Evolutionary conservation across 2,888 invertebrate genomes (phyloP).

Genomic region (Fragum fragum): DNA sequence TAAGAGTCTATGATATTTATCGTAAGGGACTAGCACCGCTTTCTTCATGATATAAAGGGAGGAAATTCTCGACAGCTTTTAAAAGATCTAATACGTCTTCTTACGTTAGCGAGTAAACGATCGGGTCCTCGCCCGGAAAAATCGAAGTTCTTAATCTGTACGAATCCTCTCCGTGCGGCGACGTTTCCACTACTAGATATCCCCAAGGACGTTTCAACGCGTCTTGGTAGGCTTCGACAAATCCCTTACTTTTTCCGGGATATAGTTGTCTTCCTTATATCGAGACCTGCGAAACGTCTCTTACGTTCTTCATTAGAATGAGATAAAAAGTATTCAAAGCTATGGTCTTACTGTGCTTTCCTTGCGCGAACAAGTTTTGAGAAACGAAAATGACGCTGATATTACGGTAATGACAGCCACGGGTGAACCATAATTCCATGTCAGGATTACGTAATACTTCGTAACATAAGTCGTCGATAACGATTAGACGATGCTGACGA

Average conservation of each 20-base stretch:
- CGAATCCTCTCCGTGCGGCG: slow-evolving; percentile 14
- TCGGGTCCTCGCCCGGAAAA: slow-evolving; percentile 41
- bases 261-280: slow-evolving; percentile 43
- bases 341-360: slow-evolving; percentile 43
- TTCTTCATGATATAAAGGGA: neutral
- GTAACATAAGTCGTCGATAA: slow-evolving; percentile 42
- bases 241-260: slow-evolving; percentile 32
- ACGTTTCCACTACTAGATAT: slow-evolving; percentile 33
- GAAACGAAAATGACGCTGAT: slow-evolving; percentile 31
- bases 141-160: slow-evolving; percentile 40
- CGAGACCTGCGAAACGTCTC: slow-evolving; percentile 35
- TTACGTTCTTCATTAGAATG: slow-evolving; percentile 34
- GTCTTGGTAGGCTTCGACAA: slow-evolving; percentile 45
- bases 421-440: slow-evolving; percentile 37
- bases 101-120: slow-evolving; percentile 37
- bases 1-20: neutral
- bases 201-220: slow-evolving; percentile 5
- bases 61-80: neutral
- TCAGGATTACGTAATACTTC: slow-evolving; percentile 2
- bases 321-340: slow-evolving; percentile 37
- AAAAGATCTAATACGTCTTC: neutral
- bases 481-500: slow-evolving; percentile 31
- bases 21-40: neutral
- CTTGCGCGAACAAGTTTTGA: slow-evolving; percentile 40
- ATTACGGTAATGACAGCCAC: slow-evolving; percentile 42